These are phyloP conservation scores for Threskiornis aethiopicus DNA, from an alignment of 2,797 vertebrate species.

Conservation along the genomic window DNA sequence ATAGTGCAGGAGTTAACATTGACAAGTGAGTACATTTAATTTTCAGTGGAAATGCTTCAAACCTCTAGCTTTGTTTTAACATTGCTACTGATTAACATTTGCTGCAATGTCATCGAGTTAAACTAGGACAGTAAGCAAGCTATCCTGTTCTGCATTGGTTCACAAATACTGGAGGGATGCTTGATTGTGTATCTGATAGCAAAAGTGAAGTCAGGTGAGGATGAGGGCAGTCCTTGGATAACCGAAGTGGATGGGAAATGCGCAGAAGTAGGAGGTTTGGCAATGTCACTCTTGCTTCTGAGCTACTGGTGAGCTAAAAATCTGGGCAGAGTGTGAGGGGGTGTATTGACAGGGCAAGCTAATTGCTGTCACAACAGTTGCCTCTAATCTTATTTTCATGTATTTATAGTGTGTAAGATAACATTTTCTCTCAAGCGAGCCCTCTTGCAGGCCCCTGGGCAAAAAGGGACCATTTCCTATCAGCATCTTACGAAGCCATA, in stretches of 20 bases:
- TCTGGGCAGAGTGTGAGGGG: not conserved
- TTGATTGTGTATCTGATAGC: not conserved
- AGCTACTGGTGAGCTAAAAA: not conserved
- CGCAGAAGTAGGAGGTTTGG: not conserved
- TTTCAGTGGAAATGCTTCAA: not conserved
- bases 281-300: not conserved
- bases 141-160: not conserved
- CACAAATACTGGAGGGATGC: not conserved
- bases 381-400: slow-evolving; percentile 56
- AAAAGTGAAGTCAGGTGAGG: not conserved
- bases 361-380: slow-evolving; percentile 36
- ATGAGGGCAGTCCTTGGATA: not conserved
- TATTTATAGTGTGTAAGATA: slow-evolving; percentile 62
- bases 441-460: slow-evolving; percentile 16
- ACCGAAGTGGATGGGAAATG: not conserved
- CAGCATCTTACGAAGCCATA: not conserved
- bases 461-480: not conserved
- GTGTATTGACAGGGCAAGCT: not conserved
- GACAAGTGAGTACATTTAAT: not conserved
- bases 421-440: slow-evolving; percentile 35
- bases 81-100: not conserved
- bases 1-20: not conserved
- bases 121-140: not conserved
- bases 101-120: not conserved
- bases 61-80: not conserved